Conservation (phyloP, 2,113 vertebrate species). For the Malurus cyaneus region DNA sequence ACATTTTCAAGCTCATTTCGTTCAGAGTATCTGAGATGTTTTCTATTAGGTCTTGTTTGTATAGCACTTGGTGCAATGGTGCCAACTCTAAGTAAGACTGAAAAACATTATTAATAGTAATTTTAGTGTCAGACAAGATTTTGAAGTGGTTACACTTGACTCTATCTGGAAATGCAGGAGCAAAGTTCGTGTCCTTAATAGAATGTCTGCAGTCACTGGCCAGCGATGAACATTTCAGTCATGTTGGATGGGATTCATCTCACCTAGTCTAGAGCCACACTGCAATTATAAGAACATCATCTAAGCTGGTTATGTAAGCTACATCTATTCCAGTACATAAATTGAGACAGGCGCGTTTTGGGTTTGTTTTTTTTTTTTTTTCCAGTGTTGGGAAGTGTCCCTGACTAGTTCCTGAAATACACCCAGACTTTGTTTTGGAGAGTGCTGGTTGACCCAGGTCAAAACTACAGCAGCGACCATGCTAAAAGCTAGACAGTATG, state of each 20-base stretch:
- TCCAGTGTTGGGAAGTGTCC: neutral
- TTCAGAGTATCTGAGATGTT: neutral
- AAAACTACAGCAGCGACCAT: neutral
- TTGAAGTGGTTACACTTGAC: neutral
- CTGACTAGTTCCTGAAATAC: neutral
- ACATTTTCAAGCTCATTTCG: neutral
- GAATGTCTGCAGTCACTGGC: neutral
- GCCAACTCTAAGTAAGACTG: neutral
- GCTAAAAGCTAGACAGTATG: neutral
- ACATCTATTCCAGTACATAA: neutral
- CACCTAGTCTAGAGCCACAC: neutral
- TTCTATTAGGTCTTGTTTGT: neutral
- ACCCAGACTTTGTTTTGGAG: constrained; percentile 16
- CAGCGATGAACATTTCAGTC: neutral
- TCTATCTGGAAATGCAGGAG: neutral
- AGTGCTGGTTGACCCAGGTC: neutral
- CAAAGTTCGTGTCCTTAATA: neutral
- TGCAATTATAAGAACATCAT: neutral
- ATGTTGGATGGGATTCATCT: neutral
- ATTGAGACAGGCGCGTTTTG: neutral
- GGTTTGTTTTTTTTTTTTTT: neutral
- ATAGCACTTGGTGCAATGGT: neutral
- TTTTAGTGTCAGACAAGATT: neutral
- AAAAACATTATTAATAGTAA: neutral
- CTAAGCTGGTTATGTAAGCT: neutral